Base-by-base conservation (phyloP, 2,888 invertebrate genomes). In the Lasioglossum malachurum region DNA sequence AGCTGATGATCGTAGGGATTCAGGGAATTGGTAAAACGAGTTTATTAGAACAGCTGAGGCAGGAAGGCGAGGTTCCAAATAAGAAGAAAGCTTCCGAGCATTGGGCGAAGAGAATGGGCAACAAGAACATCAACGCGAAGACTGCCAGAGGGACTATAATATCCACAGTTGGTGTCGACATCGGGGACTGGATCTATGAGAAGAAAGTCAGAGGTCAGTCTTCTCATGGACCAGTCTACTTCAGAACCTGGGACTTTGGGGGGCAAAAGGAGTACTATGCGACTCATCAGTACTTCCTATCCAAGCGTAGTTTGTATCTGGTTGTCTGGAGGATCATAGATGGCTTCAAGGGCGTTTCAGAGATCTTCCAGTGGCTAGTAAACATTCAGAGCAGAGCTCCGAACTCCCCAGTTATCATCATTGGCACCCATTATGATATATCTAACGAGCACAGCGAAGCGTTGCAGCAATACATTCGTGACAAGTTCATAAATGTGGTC, bases 201-300 rank as follows among this genome's bases (percentile, higher is more conserved):
- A 98, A 98, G 94, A 97, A 98, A 94, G 96, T 97, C 12, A 96
- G 98, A 41, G 97, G 98, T 1, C 97, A 97, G 60, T 97, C 97
- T 0, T 96, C 97, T 1, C 97, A 97, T 93, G 98, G 98, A 0
- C 97, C 99, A 0, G 98, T 99, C 78, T 97, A 98, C 44, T 99
- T 99, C 95, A 96, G 99, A 79, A 99, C 99, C 0, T 99, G 99
- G 99, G 99, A 99, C 95, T 99, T 99, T 95, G 99, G 99, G 7
- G 99, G 99, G 0, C 99, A 99, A 96, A 97, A 98, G 94, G 99
- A 99, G 94, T 99, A 99, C 95, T 99, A 99, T 95, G 98, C 99
- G 0, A 99, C 99, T 0, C 99, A 99, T 96, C 99, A 99, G 95
- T 99, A 99, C 95, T 99, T 99, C 95, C 96, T 99, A 73, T 99